Percentiles rank a stretch among this genome's conserved stretches.
Evolutionary conservation across 2,113 vertebrate species (phyloP).

Genomic region (Manacus vitellinus): DNA sequence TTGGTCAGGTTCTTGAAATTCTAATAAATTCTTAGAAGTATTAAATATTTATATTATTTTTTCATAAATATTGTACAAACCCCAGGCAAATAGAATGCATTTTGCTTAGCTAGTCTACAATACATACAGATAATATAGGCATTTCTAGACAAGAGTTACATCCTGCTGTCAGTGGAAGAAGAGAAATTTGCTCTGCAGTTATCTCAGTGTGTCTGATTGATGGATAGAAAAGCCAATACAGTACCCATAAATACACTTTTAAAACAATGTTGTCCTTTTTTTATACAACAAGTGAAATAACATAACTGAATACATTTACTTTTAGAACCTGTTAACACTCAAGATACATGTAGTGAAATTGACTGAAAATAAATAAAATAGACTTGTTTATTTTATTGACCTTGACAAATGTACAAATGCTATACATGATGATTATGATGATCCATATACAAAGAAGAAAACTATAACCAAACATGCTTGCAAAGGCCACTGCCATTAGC

Average conservation of each 20-base stretch:
- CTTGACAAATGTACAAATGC: not conserved
- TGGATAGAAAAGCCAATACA: not conserved
- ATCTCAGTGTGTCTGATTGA: not conserved
- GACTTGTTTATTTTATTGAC: not conserved
- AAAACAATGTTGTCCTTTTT: not conserved
- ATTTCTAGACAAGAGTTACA: not conserved
- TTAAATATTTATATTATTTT: conserved; percentile 66
- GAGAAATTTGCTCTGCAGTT: not conserved
- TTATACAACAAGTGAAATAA: not conserved
- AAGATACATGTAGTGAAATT: not conserved
- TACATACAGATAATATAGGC: not conserved
- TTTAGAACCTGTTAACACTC: not conserved
- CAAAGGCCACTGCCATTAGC: not conserved
- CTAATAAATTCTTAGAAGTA: conserved; percentile 13
- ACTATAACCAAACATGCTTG: not conserved
- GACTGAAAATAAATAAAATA: conserved; percentile 6
- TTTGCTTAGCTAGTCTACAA: not conserved
- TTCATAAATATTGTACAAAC: conserved; percentile 27
- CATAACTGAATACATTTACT: not conserved
- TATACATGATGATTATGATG: not conserved
- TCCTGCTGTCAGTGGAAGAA: not conserved
- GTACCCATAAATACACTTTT: not conserved
- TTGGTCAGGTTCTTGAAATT: conserved; percentile 22
- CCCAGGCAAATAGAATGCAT: not conserved
- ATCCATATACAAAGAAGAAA: not conserved